Evolutionary conservation across 2,888 invertebrate species (phyloP), one percentile per base, ranked within the genome.

Genomic region (Hyalella azteca): DNA sequence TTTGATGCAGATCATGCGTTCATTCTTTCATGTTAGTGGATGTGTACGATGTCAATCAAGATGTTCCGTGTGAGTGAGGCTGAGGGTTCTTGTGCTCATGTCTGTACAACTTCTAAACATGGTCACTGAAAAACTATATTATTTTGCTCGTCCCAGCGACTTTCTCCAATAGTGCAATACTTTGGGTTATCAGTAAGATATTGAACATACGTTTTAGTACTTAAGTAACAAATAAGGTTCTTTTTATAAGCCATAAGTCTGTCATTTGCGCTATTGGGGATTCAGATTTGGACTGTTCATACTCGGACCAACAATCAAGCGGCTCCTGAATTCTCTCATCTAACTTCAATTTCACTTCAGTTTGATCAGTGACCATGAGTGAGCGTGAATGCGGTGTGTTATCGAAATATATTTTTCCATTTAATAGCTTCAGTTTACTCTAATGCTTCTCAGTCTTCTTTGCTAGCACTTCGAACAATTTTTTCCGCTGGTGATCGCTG

Each of bases 241-340:
- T 66, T 36, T 66, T 66, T 36, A 1, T 66, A 66, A 66, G 2
- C 36, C 66, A 29, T 66, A 66, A 66, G 66, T 66, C n/a, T 36
- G 19, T 19, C 32, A 66, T 66, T 66, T 66, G 66, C 66, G 36
- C 66, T 66, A 66, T 66, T 66, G 66, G 66, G 39, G 66, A 66
- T 66, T 29, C n/a, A 36, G 66, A 36, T 7, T 36, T 66, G 66
- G 66, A 36, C 36, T 32, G 13, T 49, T 5, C 7, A 54, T 26
- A n/a, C n/a, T n/a, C n/a, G n/a, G n/a, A n/a, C n/a, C n/a, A n/a
- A n/a, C n/a, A n/a, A n/a, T n/a, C n/a, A n/a, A n/a, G n/a, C n/a
- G n/a, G n/a, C n/a, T n/a, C n/a, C n/a, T n/a, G n/a, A n/a, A n/a
- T n/a, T n/a, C n/a, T n/a, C n/a, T n/a, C n/a, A n/a, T n/a, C n/a